Percentiles rank a stretch among this genome's conserved stretches.
Evolutionary conservation across 1,140 invertebrate genomes (phyloP).

Genomic region (Aethina tumida): DNA sequence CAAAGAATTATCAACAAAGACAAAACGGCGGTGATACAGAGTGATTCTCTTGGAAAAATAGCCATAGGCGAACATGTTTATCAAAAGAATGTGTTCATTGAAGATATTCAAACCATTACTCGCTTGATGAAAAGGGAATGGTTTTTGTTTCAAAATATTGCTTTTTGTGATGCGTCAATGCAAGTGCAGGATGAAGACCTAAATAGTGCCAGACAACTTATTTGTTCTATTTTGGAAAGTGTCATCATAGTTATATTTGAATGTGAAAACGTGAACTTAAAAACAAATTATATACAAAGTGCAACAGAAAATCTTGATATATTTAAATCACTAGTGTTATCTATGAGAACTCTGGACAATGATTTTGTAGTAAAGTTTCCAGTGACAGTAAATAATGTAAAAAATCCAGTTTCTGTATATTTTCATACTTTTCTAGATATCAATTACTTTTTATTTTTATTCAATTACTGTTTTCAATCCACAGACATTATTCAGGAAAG

Average conservation of each 20-base stretch:
- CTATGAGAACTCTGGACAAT: constrained; percentile 13
- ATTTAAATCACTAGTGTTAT: constrained; percentile 12
- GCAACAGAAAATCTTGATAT: constrained; percentile 11
- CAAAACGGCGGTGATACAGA: not conserved
- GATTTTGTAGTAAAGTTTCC: constrained; percentile 17
- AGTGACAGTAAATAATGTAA: constrained; percentile 8
- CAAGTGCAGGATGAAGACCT: constrained; percentile 8
- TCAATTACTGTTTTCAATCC: constrained; percentile 14
- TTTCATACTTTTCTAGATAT: constrained; percentile 26
- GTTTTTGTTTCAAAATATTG: constrained; percentile 22
- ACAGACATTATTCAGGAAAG: constrained; percentile 10
- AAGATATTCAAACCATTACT: constrained; percentile 19
- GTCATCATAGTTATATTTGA: constrained; percentile 13
- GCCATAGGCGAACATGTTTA: constrained; percentile 14
- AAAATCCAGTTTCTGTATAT: constrained; percentile 21
- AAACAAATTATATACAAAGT: constrained; percentile 8
- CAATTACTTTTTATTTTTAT: constrained; percentile 18
- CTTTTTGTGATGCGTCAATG: constrained; percentile 14
- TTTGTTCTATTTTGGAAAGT: constrained; percentile 15
- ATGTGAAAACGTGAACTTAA: constrained; percentile 8
- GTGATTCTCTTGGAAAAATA: constrained; percentile 3
- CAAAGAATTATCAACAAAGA: too few relatives aligned
- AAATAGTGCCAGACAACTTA: constrained; percentile 14
- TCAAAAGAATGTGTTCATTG: constrained; percentile 15
- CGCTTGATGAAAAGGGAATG: constrained; percentile 20